These are phyloP conservation scores for Falco novaeseelandiae DNA, from an alignment of 2,797 vertebrate genomes.

Conservation along the genomic window DNA sequence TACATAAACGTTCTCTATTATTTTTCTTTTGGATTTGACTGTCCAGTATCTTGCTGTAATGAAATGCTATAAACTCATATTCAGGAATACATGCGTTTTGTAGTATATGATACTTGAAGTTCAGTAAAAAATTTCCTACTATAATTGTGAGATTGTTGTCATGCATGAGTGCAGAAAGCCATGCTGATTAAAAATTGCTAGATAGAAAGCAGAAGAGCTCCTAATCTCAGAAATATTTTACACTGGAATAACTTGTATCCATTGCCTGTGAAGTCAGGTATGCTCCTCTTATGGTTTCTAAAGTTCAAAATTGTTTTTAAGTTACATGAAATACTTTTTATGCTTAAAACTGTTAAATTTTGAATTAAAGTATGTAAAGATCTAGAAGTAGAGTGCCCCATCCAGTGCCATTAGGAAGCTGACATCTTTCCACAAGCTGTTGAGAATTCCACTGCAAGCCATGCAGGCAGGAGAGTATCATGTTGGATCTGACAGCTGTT, in stretches of 20 bases:
- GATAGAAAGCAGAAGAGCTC: background rate
- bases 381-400: background rate
- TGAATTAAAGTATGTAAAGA: background rate
- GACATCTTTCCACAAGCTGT: background rate
- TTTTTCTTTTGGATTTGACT: background rate
- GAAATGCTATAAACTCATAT: background rate
- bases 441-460: background rate
- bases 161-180: background rate
- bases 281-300: background rate
- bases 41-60: background rate
- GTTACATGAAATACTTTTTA: background rate
- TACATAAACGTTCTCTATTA: background rate
- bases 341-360: background rate
- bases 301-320: background rate
- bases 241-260: background rate
- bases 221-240: background rate
- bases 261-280: background rate
- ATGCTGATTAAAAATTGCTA: background rate
- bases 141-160: background rate
- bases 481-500: background rate
- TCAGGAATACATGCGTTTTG: background rate
- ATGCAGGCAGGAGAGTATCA: background rate
- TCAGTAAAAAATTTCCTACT: background rate
- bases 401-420: background rate
- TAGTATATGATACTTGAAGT: background rate